Evolutionary conservation across 2,113 vertebrate species (phyloP).

Genomic region (Hassar affinis): DNA sequence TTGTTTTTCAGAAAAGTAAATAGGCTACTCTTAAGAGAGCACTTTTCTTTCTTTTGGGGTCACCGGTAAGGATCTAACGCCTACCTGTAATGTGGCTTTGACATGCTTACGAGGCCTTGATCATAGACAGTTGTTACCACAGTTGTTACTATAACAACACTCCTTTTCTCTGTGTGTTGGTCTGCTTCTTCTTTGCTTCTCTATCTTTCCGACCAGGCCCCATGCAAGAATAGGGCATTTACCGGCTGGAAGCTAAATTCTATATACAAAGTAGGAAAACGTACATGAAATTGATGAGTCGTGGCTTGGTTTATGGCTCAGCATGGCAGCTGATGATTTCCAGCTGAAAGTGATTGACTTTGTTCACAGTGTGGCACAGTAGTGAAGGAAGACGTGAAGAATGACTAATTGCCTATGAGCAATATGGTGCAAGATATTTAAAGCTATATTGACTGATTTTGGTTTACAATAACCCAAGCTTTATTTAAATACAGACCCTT

Average conservation of each 20-base stretch:
- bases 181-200: not conserved
- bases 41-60: constrained; percentile 13
- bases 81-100: not conserved
- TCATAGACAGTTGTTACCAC: constrained; percentile 3
- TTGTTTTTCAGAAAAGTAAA: not conserved
- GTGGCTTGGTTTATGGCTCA: not conserved
- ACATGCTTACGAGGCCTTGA: constrained; percentile 19
- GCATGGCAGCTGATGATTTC: constrained; percentile 1
- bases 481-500: not conserved
- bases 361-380: not conserved
- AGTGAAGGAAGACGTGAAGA: not conserved
- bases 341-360: constrained; percentile 15
- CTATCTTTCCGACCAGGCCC: constrained; percentile 1
- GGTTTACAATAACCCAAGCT: not conserved
- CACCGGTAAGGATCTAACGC: not conserved
- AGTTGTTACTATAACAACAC: not conserved
- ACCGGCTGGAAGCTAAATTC: not conserved
- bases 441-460: not conserved
- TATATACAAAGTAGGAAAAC: not conserved
- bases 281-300: not conserved
- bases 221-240: not conserved
- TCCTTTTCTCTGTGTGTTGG: not conserved
- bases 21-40: not conserved
- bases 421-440: not conserved
- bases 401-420: constrained; percentile 4